Conservation (phyloP, 1,140 invertebrate species). For the Lordiphosa stackelbergi region DNA sequence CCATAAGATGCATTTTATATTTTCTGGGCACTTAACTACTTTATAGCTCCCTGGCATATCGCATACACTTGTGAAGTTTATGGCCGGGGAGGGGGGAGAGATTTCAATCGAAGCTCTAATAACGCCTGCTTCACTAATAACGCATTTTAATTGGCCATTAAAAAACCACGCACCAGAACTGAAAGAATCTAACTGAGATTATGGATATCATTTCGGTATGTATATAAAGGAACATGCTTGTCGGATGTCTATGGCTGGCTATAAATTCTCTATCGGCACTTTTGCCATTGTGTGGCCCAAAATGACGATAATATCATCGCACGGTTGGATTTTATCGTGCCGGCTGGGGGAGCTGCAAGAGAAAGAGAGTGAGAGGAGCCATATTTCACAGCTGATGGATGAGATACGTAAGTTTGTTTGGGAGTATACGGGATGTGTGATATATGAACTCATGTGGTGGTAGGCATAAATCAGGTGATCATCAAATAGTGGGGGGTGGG, state of each 20-base stretch:
- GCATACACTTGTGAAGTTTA: constrained; percentile 67
- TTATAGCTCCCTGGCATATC: constrained; percentile 61
- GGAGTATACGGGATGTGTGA: constrained; percentile 41
- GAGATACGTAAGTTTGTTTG: constrained; percentile 37
- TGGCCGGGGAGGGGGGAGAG: constrained; percentile 22
- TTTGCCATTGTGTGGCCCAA: constrained; percentile 64
- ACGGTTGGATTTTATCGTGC: constrained; percentile 64
- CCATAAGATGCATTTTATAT: constrained; percentile 39
- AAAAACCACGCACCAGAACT: constrained; percentile 27
- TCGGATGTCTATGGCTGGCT: constrained; percentile 49
- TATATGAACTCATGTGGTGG: constrained; percentile 61
- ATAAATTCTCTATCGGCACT: constrained; percentile 69
- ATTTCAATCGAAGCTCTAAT: constrained; percentile 26
- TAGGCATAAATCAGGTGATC: constrained; percentile 59
- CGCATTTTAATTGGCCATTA: constrained; percentile 70
- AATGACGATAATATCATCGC: constrained; percentile 65
- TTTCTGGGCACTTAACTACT: constrained; percentile 66
- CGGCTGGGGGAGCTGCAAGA: constrained; percentile 43
- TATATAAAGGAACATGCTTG: constrained; percentile 40
- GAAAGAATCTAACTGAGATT: constrained; percentile 16
- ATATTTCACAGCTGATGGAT: constrained; percentile 72
- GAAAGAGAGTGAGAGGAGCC: constrained; percentile 27
- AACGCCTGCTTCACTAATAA: constrained; percentile 43
- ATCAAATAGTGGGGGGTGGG: constrained; percentile 1
- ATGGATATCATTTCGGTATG: constrained; percentile 57